Evolutionary conservation across 2,888 invertebrate species (phyloP).

Genomic region (Rotaria magnacalcarata): DNA sequence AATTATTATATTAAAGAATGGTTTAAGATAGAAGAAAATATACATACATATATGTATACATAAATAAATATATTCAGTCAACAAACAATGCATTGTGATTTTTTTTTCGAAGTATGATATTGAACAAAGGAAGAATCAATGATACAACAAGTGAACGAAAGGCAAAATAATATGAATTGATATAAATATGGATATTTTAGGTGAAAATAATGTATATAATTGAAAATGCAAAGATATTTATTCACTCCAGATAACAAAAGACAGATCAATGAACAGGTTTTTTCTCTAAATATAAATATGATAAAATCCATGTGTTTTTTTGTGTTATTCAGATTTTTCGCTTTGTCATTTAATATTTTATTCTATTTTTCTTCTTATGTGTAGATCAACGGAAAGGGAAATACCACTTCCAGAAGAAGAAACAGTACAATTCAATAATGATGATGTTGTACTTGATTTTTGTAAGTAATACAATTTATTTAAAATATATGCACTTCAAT

Average conservation of each 20-base stretch:
- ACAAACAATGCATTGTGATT: slow-evolving; percentile 1
- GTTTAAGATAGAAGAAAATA: neutral
- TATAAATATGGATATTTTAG: slow-evolving; percentile 16
- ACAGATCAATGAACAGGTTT: slow-evolving; percentile 24
- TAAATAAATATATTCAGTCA: neutral
- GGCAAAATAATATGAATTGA: neutral
- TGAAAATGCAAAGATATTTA: slow-evolving; percentile 3
- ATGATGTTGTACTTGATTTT: slow-evolving; percentile 27
- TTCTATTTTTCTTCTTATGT: neutral
- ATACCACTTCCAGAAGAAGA: slow-evolving; percentile 18
- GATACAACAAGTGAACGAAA: neutral
- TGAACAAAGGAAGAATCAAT: neutral
- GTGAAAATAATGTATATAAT: neutral
- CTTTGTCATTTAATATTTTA: neutral
- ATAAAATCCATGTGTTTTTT: neutral
- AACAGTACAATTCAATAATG: slow-evolving; percentile 7
- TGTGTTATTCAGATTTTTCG: neutral
- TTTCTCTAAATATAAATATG: slow-evolving; percentile 2
- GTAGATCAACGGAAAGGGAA: neutral
- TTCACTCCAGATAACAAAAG: neutral
- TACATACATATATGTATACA: neutral
- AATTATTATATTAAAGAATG: slow-evolving; percentile 3
- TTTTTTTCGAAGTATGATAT: neutral
- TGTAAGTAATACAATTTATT: neutral
- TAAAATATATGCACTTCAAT: too few relatives aligned